Base-by-base conservation (phyloP, 2,113 vertebrate species). In the Boleophthalmus pectinirostris region DNA sequence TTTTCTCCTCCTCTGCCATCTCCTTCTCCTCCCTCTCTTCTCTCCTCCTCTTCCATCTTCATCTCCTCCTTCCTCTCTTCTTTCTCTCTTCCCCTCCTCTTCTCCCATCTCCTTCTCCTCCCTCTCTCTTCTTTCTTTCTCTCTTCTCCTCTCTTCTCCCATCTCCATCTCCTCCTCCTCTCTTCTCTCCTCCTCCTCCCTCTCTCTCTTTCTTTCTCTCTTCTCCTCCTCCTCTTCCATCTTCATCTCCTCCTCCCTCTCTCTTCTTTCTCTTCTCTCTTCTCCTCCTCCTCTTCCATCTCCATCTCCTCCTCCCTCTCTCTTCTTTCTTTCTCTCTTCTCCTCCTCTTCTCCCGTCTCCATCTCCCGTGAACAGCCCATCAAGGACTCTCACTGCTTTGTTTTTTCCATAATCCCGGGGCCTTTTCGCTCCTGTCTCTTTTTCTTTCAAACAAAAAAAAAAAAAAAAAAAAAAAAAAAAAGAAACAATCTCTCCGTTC, bases 401-500 rank as follows among this genome's bases (percentile, higher is more conserved):
- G 49, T n/a, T 15, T 18, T 10, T 49, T 38, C 43, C 35, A 49
- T 58, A 7, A 66, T 64, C 14, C 46, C 25, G 16, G 60, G 38
- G 70, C 61, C 35, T 70, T 54, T 33, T 68, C 61, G 15, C 64
- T 33, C 35, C 12, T 23, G 64, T 23, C n/a, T n/a, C 47, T 14
- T 61, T 24, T 73, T 23, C 9, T 38, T 38, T n/a, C n/a, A n/a
- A n/a, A n/a, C n/a, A n/a, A 38, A 38, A 38, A 38, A 38, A 73
- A 67, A 70, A 25, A 63, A 73, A 3, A 23, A 23, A 24, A 13
- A 57, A 12, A 58, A 24, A 25, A 14, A 58, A 13, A 24, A 21
- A 74, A 47, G 21, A 21, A 21, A 56, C 23, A 23, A 21, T 12
- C 21, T 1, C 2, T 21, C 54, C 70, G 71, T 73, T 43, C 63